Evolutionary conservation across 2,797 vertebrate species (phyloP).

Genomic region (Coluber constrictor): DNA sequence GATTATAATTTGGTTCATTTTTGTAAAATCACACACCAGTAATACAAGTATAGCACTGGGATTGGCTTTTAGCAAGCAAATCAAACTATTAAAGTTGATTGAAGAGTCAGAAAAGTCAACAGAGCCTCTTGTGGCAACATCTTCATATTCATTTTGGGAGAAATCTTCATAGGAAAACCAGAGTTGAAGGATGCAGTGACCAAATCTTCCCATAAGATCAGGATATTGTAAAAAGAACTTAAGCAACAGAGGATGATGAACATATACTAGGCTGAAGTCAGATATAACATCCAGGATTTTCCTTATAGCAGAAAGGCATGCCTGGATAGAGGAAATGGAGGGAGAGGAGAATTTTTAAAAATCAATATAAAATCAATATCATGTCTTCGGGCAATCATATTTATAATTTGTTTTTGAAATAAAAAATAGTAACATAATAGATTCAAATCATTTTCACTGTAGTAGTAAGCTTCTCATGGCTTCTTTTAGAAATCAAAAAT

Average conservation of each 20-base stretch:
- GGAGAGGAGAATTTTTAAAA: background rate
- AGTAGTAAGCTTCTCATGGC: slow-evolving; percentile 42
- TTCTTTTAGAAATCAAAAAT: slow-evolving; percentile 48
- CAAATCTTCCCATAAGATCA: slow-evolving; percentile 81
- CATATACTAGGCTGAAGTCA: slow-evolving; percentile 76
- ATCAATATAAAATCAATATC: slow-evolving; percentile 8
- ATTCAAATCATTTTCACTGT: slow-evolving; percentile 52
- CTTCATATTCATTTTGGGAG: slow-evolving; percentile 50
- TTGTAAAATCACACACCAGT: slow-evolving; percentile 74
- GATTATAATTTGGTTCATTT: background rate
- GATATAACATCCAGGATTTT: slow-evolving; percentile 72
- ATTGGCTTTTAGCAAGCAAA: slow-evolving; percentile 76
- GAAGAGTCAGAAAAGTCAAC: slow-evolving; percentile 13
- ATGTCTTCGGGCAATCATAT: slow-evolving; percentile 27
- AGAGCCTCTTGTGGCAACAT: background rate
- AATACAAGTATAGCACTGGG: slow-evolving; percentile 79
- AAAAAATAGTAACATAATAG: slow-evolving; percentile 41
- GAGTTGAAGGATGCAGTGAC: slow-evolving; percentile 74
- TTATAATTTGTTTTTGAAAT: slow-evolving; percentile 40
- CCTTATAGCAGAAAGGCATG: slow-evolving; percentile 74
- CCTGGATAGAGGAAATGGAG: slow-evolving; percentile 63
- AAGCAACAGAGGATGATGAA: slow-evolving; percentile 82
- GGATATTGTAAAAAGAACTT: slow-evolving; percentile 82
- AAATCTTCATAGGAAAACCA: slow-evolving; percentile 78
- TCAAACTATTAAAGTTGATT: slow-evolving; percentile 59